Percentiles rank a stretch among this genome's conserved stretches.
phyloP scores from a whole-genome alignment of 2,113 vertebrate species.

The Eulacestoma nigropectus region DNA sequence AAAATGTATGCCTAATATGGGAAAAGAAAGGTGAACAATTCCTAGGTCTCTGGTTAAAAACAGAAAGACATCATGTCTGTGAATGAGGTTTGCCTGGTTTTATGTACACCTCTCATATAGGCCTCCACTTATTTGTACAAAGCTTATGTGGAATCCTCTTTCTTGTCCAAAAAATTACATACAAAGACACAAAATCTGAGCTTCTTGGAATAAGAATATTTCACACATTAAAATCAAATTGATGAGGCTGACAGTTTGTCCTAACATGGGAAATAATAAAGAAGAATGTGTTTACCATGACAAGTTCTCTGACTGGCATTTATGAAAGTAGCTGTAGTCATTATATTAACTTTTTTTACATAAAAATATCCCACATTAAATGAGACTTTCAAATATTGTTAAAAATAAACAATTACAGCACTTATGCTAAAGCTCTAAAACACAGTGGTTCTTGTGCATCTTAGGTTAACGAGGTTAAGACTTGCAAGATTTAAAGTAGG shows the following conservation, averaged over 20 bases:
- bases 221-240: background rate
- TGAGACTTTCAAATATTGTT: background rate
- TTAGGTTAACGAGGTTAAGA: background rate
- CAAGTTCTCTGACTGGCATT: background rate
- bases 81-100: background rate
- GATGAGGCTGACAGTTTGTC: background rate
- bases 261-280: background rate
- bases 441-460: background rate
- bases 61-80: background rate
- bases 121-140: background rate
- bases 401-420: background rate
- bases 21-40: background rate
- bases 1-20: background rate
- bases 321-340: background rate
- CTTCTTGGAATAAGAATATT: background rate
- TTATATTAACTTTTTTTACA: background rate
- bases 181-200: background rate
- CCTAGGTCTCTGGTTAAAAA: background rate
- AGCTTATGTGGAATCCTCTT: background rate
- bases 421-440: background rate
- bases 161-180: background rate
- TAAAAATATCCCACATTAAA: background rate
- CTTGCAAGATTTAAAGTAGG: background rate
- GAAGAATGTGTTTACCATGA: background rate
- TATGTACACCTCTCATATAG: background rate